Percentiles rank a stretch among this genome's conserved stretches.
phyloP scores from a whole-genome alignment of 2,888 invertebrate genomes.

The Euphydryas editha region DNA sequence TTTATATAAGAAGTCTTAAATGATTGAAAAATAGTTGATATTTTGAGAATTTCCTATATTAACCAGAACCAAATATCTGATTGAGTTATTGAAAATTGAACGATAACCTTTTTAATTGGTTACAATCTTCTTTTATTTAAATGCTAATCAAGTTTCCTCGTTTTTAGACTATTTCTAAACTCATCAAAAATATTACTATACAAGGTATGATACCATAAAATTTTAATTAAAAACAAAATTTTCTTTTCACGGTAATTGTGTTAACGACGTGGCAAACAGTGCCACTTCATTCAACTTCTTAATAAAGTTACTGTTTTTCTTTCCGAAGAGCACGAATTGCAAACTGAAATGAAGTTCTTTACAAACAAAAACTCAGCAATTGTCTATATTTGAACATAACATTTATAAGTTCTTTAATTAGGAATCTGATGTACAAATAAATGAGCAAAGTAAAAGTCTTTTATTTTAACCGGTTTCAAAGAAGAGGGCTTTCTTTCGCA shows the following conservation, averaged over 20 bases:
- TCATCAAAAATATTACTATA: background rate
- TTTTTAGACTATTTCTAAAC: too few species aligned
- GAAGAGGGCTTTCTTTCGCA: background rate
- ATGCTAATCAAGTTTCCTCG: too few species aligned
- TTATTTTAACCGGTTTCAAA: background rate
- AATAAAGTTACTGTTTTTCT: slow-evolving; percentile 6
- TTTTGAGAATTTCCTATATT: too few species aligned
- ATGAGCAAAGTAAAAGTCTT: background rate
- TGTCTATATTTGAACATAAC: background rate
- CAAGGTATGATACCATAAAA: background rate
- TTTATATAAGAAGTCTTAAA: too few species aligned
- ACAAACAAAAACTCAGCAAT: background rate
- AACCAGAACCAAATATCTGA: too few species aligned
- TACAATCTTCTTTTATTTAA: too few species aligned
- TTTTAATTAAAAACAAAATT: background rate
- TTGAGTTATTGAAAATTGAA: too few species aligned
- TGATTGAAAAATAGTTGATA: too few species aligned
- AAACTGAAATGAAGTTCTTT: slow-evolving; percentile 1
- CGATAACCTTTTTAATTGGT: too few species aligned
- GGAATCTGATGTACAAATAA: background rate
- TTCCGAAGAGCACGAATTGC: background rate
- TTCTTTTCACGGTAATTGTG: background rate
- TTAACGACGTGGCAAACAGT: background rate
- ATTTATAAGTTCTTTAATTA: slow-evolving; percentile 5
- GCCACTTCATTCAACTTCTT: slow-evolving; percentile 1